Base-by-base conservation (phyloP, 2,888 invertebrate species). In the Plusia festucae region DNA sequence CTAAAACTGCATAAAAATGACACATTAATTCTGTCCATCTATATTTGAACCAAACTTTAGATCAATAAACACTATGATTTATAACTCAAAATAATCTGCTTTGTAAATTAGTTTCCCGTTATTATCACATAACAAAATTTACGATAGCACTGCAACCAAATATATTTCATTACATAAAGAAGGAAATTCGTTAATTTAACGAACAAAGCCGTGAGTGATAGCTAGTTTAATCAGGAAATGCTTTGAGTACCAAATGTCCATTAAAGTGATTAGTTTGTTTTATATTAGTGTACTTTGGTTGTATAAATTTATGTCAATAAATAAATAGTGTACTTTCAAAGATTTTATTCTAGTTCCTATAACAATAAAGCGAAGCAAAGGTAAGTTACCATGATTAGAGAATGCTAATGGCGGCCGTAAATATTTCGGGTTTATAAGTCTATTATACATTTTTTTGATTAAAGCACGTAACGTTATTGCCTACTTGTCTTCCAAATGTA, bases 61-160 rank as follows among this genome's bases (percentile, higher is more conserved):
- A 30, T 30, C 30, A 58, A 65, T 61, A 58, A 60, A 64, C 5
- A 75, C 58, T 53, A 32, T 53, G 61, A 65, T 75, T 59, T 71
- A 75, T 55, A 70, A 61, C 58, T 46, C 44, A 34, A 49, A 53
- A 53, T 54, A 61, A 53, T 61, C 56, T 53, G 27, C 46, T 54
- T n/a, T n/a, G 60, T 69, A 53, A n/a, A 55, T 27, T 20, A 52
- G 8, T 20, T 8, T 32, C n/a, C 30, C 34, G 34, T 61, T 27
- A 20, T 49, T 40, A 58, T 5, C 18, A 53, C 53, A 15, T 55
- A 64, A 58, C 30, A 60, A 60, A 60, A 60, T 55, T 60, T 20
- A 63, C 20, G 46, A 60, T 56, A 46, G 20, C 9, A 9, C 30
- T 7, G 9, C 52, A 52, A 32, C 30, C 4, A 8, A 1, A 16